Evolutionary conservation across 2,113 vertebrate genomes (phyloP), one percentile per base, ranked within the genome.

Genomic region (Rhabdomys dilectus): DNA sequence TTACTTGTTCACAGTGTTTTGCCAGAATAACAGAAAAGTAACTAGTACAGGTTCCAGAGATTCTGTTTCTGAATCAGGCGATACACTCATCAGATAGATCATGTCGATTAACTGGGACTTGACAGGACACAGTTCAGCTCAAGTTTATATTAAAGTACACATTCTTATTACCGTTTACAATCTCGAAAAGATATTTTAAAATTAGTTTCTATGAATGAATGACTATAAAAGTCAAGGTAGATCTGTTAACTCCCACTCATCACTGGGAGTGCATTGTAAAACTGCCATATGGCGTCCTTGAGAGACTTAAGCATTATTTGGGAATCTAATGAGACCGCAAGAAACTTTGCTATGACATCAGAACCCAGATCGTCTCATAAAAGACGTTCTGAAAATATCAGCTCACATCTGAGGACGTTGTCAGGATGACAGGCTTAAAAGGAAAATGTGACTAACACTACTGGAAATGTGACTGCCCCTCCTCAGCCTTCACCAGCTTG

Each of bases 151-250:
- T 48, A 87, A 85, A 80, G 92, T 97, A 95, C 62, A 93, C 94
- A 95, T 97, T 96, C 45, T 60, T 96, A 51, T 92, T 98, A 97
- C 19, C 13, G 94, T 97, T 94, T 84, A 75, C 7, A 85, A 26
- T 77, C 15, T 88, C 96, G 21, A 80, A 94, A 91, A 90, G 15
- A 89, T 19, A 75, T 58, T 26, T 86, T 48, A 31, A 34, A 48
- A 66, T 72, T 88, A 39, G 13, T 86, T 56, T 56, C 2, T 87
- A 36, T 48, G 21, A 92, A 73, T 96, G 36, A 85, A 84, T 91
- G 53, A 76, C 5, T 76, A 45, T 81, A 62, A 95, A 96, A 95
- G 60, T 36, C n/a, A 87, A 31, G 81, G 56, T 70, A 81, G 76
- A 72, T 91, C 95, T 95, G 21, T 77, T 58, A 19, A 56, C 31